Conservation (phyloP, 92 coral and sea anemone genomes). For the Muricea muricata region DNA sequence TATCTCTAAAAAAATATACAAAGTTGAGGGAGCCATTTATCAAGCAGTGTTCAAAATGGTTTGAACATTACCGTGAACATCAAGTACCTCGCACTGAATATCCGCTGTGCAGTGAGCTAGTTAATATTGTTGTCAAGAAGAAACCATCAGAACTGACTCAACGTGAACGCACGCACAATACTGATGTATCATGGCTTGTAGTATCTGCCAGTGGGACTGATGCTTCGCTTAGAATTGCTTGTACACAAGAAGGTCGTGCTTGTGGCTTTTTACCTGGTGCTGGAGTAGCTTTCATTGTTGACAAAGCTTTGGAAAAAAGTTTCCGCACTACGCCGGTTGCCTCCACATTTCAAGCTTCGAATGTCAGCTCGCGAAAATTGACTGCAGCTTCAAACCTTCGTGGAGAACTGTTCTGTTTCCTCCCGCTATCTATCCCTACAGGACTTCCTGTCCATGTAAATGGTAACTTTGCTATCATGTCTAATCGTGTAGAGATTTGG, state of each 20-base stretch:
- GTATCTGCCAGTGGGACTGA: conserved; percentile 58
- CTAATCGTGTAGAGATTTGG: conserved; percentile 89
- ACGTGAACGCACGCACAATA: background rate
- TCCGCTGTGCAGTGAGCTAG: background rate
- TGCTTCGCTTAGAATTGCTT: conserved; percentile 56
- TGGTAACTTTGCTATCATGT: conserved; percentile 81
- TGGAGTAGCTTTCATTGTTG: conserved; percentile 59
- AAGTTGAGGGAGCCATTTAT: conserved; percentile 51
- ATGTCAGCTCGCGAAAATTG: no score
- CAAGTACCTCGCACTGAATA: background rate
- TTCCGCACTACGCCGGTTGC: conserved; percentile 36
- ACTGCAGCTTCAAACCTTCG: conserved; percentile 48
- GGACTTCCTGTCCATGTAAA: conserved; percentile 81
- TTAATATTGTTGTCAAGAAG: background rate
- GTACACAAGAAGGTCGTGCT: conserved; percentile 54
- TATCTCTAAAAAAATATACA: conserved; percentile 68
- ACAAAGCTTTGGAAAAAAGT: background rate
- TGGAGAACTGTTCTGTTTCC: conserved; percentile 81
- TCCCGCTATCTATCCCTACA: conserved; percentile 78
- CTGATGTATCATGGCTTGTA: conserved; percentile 57
- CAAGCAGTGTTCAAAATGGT: conserved; percentile 63
- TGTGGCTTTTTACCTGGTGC: conserved; percentile 71
- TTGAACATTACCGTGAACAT: background rate
- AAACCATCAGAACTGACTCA: background rate
- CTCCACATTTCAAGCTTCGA: no score